These are phyloP conservation scores for Scaeva pyrastri DNA, from an alignment of 2,888 invertebrate species.

Conservation along the genomic window DNA sequence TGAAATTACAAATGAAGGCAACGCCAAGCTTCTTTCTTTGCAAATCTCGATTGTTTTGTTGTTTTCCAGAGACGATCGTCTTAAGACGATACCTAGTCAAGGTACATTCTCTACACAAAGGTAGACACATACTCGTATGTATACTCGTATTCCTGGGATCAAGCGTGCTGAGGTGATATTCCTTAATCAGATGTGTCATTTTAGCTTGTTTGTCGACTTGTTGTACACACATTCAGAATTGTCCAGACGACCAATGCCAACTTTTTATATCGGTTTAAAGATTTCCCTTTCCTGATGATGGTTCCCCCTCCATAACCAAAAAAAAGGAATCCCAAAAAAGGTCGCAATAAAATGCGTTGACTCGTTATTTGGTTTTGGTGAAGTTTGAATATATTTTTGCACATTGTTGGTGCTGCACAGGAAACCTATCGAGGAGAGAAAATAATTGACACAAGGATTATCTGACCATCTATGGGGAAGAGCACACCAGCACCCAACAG, in stretches of 20 bases:
- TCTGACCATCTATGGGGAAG: constrained; percentile 61
- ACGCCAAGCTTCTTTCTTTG: constrained; percentile 53
- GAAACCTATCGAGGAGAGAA: constrained; percentile 43
- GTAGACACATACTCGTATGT: background rate
- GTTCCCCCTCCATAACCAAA: background rate
- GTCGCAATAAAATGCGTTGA: constrained; percentile 49
- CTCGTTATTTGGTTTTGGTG: constrained; percentile 39
- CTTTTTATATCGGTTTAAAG: constrained; percentile 5
- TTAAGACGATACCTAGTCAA: background rate
- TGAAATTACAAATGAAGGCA: constrained; percentile 73
- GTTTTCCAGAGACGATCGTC: background rate
- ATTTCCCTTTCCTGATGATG: constrained; percentile 21
- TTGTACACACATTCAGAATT: constrained; percentile 68
- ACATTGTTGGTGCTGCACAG: constrained; percentile 3
- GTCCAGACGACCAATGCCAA: constrained; percentile 20
- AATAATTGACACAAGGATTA: constrained; percentile 74
- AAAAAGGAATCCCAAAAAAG: constrained; percentile 49
- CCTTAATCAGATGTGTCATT: constrained; percentile 83
- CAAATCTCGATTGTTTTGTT: constrained; percentile 68
- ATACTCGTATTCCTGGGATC: constrained; percentile 33
- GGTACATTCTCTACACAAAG: background rate
- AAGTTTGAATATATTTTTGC: constrained; percentile 1
- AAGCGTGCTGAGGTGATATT: constrained; percentile 81
- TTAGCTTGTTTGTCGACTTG: constrained; percentile 76
- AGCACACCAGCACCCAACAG: background rate